Evolutionary conservation across 2,797 vertebrate genomes (phyloP).

Genomic region (Syngnathus rostellatus): DNA sequence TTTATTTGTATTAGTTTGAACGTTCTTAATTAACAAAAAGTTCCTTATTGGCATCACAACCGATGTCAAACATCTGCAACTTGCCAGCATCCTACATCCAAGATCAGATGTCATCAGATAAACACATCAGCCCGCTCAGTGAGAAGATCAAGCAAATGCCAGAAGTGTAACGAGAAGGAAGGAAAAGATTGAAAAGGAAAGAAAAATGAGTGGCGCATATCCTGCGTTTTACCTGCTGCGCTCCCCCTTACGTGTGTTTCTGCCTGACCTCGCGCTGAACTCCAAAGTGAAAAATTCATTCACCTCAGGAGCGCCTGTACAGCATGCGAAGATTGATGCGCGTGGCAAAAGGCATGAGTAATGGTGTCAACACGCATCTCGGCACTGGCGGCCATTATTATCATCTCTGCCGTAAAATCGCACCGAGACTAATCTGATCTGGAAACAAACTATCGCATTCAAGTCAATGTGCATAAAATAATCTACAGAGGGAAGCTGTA

Average conservation of each 20-base stretch:
- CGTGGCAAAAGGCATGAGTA: slow-evolving; percentile 69
- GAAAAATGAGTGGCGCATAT: slow-evolving; percentile 35
- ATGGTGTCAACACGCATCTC: slow-evolving; percentile 73
- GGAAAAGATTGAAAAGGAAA: slow-evolving; percentile 14
- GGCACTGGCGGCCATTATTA: slow-evolving; percentile 62
- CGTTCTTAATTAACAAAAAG: slow-evolving; percentile 21
- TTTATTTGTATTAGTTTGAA: neutral
- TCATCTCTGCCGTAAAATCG: slow-evolving; percentile 64
- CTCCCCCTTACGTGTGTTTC: slow-evolving; percentile 30
- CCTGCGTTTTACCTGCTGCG: slow-evolving; percentile 60
- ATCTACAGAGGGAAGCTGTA: slow-evolving; percentile 44
- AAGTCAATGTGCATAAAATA: slow-evolving; percentile 21
- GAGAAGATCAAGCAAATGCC: slow-evolving; percentile 20
- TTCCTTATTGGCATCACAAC: neutral
- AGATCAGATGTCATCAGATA: slow-evolving; percentile 5
- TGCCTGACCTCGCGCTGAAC: slow-evolving; percentile 71
- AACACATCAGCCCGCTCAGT: slow-evolving; percentile 13
- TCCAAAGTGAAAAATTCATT: slow-evolving; percentile 73
- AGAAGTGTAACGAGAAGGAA: slow-evolving; percentile 13
- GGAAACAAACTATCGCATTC: slow-evolving; percentile 50
- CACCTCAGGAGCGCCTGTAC: slow-evolving; percentile 68
- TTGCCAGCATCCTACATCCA: slow-evolving; percentile 21
- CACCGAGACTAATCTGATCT: slow-evolving; percentile 59
- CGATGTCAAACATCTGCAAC: slow-evolving; percentile 1
- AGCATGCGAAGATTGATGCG: slow-evolving; percentile 70